A percentile compares a stretch with the other conserved stretches of the same genome.
Conservation (phyloP, 1,140 invertebrate genomes). For the Drosophila ogumai region DNA sequence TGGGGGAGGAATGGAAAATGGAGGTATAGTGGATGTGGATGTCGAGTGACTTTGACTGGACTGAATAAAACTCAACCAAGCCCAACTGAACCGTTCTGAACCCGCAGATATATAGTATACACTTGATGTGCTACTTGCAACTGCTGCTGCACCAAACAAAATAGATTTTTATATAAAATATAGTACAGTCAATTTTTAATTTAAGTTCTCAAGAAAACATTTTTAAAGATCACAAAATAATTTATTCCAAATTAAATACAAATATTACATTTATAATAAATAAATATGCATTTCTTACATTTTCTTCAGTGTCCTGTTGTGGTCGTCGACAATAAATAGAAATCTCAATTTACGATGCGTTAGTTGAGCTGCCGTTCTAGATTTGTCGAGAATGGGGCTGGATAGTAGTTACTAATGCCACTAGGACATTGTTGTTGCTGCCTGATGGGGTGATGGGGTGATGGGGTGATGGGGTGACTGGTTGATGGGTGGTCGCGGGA, state of each 20-base stretch:
- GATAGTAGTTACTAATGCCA: slow-evolving; percentile 42
- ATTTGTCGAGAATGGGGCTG: slow-evolving; percentile 18
- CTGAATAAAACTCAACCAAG: slow-evolving; percentile 27
- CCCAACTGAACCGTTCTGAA: slow-evolving; percentile 31
- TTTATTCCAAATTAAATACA: too few species aligned
- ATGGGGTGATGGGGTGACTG: not conserved
- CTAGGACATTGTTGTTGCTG: slow-evolving; percentile 31
- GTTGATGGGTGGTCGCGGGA: not conserved
- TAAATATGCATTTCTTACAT: not conserved
- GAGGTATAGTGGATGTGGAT: slow-evolving; percentile 12
- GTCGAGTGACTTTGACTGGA: slow-evolving; percentile 32
- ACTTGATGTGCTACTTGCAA: slow-evolving; percentile 29
- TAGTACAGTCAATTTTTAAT: too few species aligned
- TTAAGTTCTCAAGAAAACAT: not conserved
- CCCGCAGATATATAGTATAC: slow-evolving; percentile 40
- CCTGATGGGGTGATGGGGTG: not conserved
- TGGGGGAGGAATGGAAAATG: not conserved
- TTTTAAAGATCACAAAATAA: too few species aligned
- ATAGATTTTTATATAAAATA: not conserved
- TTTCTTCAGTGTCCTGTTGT: slow-evolving; percentile 12
- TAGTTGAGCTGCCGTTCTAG: slow-evolving; percentile 46
- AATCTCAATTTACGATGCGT: slow-evolving; percentile 82
- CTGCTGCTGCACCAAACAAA: not conserved
- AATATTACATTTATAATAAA: too few species aligned
- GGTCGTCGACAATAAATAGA: slow-evolving; percentile 77